phyloP scores from a whole-genome alignment of 2,113 vertebrate genomes.

The Salvelinus namaycush region DNA sequence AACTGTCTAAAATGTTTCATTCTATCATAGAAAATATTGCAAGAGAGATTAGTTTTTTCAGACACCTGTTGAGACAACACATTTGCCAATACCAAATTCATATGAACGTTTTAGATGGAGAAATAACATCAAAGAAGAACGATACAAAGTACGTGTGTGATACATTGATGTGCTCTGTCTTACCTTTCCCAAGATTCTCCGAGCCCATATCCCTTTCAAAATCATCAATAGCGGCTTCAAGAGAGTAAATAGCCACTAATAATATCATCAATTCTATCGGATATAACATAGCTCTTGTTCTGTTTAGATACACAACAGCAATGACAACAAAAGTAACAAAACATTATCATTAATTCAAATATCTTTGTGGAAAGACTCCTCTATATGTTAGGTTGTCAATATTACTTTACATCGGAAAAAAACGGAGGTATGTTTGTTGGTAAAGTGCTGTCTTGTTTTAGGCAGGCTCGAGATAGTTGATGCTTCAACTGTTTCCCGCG shows the following conservation, averaged over 20 bases:
- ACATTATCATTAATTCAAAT: not conserved
- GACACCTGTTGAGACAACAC: not conserved
- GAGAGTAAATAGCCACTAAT: not conserved
- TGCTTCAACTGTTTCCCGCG: not conserved
- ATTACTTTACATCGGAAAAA: not conserved
- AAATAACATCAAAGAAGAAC: not conserved
- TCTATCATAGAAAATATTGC: not conserved
- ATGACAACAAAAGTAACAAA: not conserved
- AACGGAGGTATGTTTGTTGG: not conserved
- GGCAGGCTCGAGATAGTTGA: not conserved
- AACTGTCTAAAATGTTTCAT: not conserved
- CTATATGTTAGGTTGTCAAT: not conserved
- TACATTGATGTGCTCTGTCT: conserved; percentile 15
- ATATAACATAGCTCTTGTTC: conserved; percentile 11
- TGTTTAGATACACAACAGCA: conserved; percentile 7
- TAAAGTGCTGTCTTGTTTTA: not conserved
- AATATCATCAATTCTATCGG: conserved; percentile 15
- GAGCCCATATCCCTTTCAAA: conserved; percentile 31
- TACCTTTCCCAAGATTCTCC: conserved; percentile 34
- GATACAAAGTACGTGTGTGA: not conserved
- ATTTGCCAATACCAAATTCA: not conserved
- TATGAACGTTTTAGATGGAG: not conserved
- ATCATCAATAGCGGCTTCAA: conserved; percentile 16
- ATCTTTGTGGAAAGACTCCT: not conserved
- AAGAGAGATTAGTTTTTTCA: not conserved